Base-by-base conservation (phyloP, 2,888 invertebrate genomes). In the Meandrusa payeni region DNA sequence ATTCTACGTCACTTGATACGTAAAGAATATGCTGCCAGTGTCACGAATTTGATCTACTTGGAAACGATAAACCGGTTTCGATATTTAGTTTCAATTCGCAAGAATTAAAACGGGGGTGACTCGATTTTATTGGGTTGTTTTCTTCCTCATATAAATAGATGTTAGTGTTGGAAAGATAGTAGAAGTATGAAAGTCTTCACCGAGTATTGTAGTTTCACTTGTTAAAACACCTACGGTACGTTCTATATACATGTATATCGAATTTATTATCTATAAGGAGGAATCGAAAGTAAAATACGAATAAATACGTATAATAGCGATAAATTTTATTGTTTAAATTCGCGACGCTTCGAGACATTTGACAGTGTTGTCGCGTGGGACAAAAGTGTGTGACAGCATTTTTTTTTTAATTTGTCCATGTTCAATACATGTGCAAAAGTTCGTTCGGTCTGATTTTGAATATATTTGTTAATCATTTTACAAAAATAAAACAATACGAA, bases 31-130 rank as follows among this genome's bases (percentile, higher is more conserved):
- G 33, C 13, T 9, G 11, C 27, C 10, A 9, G 26, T 32, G 32
- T 43, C 13, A 37, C 26, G 15, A 26, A 38, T 15, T 23, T n/a
- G n/a, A 23, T 41, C 22, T 41, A 37, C 26, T 31, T 13, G 22
- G 37, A 38, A 32, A 22, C 27, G 22, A 13, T 32, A 38, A 43
- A 43, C 43, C 38, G 43, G 43, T 43, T 43, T 10, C 13, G 7
- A 38, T 32, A 32, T 38, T 32, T 27, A 43, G 38, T 23, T 23
- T 32, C 19, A 24, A 31, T 31, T 24, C 13, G 15, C 9, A 38
- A 22, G 27, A 38, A 28, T 41, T 27, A 28, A 26, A 37, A 20
- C 10, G 13, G 26, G n/a, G 37, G 10, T n/a, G 23, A 37, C 37
- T 17, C 11, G 42, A 36, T 37, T 37, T 10, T 7, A 37, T 42